A percentile compares a stretch with the other conserved stretches of the same genome.
phyloP scores from a whole-genome alignment of 2,888 invertebrate species.

The Cyclophora punctaria region DNA sequence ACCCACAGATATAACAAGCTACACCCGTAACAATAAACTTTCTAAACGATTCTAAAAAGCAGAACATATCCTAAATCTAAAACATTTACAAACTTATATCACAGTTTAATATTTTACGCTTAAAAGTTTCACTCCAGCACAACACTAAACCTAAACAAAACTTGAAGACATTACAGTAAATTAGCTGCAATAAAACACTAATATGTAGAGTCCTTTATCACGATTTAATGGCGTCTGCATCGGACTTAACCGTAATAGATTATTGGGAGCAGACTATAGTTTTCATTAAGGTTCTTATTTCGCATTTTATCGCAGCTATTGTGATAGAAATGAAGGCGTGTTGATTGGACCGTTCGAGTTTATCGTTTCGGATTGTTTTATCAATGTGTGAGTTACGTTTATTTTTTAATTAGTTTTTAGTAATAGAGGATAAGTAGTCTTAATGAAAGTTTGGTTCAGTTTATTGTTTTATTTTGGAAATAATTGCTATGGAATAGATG shows the following conservation, averaged over 20 bases:
- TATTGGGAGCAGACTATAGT: slow-evolving; percentile 43
- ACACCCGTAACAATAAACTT: too few species aligned
- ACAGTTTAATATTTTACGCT: too few species aligned
- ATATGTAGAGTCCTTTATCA: slow-evolving; percentile 20
- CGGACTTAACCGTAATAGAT: slow-evolving; percentile 44
- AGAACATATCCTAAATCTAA: not conserved
- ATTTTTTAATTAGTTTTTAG: too few species aligned
- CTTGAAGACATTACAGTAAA: slow-evolving; percentile 11
- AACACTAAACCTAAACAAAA: slow-evolving; percentile 3
- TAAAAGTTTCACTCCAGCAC: too few species aligned
- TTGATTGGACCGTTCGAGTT: slow-evolving; percentile 33
- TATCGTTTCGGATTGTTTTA: too few species aligned
- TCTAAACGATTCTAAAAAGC: not conserved
- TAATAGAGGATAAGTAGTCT: too few species aligned
- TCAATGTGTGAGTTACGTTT: too few species aligned
- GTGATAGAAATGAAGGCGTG: slow-evolving; percentile 40
- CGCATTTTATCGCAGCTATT: slow-evolving; percentile 40
- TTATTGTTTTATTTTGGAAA: too few species aligned
- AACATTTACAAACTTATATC: not conserved
- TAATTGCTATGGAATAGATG: too few species aligned
- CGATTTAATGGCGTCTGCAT: slow-evolving; percentile 40
- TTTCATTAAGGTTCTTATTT: slow-evolving; percentile 48
- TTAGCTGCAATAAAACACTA: slow-evolving; percentile 17
- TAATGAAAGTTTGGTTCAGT: too few species aligned
- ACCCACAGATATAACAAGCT: too few species aligned